Percentiles rank a stretch among this genome's conserved stretches.
phyloP scores from a whole-genome alignment of 2,113 vertebrate genomes.

The Tor tambroides region DNA sequence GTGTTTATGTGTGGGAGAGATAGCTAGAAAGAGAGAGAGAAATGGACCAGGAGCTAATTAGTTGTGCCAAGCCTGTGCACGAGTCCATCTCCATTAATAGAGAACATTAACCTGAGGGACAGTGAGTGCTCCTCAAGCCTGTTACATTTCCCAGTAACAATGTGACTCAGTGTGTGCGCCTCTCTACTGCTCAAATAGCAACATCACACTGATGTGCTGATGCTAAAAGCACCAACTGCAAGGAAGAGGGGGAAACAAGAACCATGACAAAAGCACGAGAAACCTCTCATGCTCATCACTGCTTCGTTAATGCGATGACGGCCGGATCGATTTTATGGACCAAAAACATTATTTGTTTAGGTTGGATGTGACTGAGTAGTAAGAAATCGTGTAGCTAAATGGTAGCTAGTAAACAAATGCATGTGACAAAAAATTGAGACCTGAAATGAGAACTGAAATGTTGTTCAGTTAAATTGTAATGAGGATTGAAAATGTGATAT shows the following conservation, averaged over 20 bases:
- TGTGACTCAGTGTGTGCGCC: slow-evolving; percentile 69
- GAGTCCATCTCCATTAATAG: slow-evolving; percentile 78
- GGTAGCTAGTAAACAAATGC: background rate
- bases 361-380: background rate
- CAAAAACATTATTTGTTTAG: background rate
- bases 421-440: background rate
- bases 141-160: slow-evolving; percentile 75
- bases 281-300: slow-evolving; percentile 36
- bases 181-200: slow-evolving; percentile 62
- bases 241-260: slow-evolving; percentile 29
- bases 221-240: slow-evolving; percentile 74
- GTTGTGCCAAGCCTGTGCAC: slow-evolving; percentile 73
- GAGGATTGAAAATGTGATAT: background rate
- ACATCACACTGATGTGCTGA: slow-evolving; percentile 59
- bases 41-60: slow-evolving; percentile 79
- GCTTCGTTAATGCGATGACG: background rate
- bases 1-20: slow-evolving; percentile 49
- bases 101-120: slow-evolving; percentile 82
- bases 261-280: slow-evolving; percentile 62
- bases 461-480: background rate
- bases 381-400: background rate
- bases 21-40: slow-evolving; percentile 67
- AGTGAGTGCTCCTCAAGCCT: slow-evolving; percentile 75
- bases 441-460: background rate
- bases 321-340: background rate